Percentiles rank a stretch among this genome's conserved stretches.
Evolutionary conservation across 1,140 invertebrate species (phyloP).

Genomic region (Drosophila littoralis): DNA sequence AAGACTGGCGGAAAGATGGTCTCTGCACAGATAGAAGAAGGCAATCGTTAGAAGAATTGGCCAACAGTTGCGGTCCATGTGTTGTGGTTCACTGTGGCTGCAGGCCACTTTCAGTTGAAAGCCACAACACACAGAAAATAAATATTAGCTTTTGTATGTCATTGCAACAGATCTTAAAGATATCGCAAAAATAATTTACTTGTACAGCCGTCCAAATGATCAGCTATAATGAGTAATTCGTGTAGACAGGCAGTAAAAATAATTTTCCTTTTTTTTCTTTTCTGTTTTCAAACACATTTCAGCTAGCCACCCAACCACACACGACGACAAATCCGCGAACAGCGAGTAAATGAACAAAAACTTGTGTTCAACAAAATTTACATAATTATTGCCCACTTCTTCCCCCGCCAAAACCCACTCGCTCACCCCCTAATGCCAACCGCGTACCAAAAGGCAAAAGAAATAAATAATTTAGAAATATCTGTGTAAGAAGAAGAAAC

Average conservation of each 20-base stretch:
- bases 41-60: slow-evolving; percentile 18
- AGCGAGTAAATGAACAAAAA: slow-evolving; percentile 65
- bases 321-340: slow-evolving; percentile 54
- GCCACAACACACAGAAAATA: slow-evolving; percentile 46
- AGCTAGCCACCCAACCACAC: slow-evolving; percentile 34
- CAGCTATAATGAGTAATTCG: slow-evolving; percentile 74
- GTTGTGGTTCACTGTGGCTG: slow-evolving; percentile 24
- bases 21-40: slow-evolving; percentile 85
- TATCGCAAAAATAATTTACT: slow-evolving; percentile 68
- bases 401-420: background rate
- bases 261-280: slow-evolving; percentile 29
- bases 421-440: background rate
- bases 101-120: slow-evolving; percentile 42
- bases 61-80: slow-evolving; percentile 25
- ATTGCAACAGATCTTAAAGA: slow-evolving; percentile 61
- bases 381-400: slow-evolving; percentile 75
- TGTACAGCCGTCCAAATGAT: slow-evolving; percentile 63
- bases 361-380: slow-evolving; percentile 65
- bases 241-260: slow-evolving; percentile 74
- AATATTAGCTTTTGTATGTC: slow-evolving; percentile 67
- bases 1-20: slow-evolving; percentile 93
- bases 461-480: slow-evolving; percentile 59
- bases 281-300: slow-evolving; percentile 36
- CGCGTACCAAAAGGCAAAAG: background rate
- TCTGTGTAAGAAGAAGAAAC: slow-evolving; percentile 47